Evolutionary conservation across 2,797 vertebrate genomes (phyloP), one percentile per base, ranked within the genome.

Genomic region (Austrolebias charrua): DNA sequence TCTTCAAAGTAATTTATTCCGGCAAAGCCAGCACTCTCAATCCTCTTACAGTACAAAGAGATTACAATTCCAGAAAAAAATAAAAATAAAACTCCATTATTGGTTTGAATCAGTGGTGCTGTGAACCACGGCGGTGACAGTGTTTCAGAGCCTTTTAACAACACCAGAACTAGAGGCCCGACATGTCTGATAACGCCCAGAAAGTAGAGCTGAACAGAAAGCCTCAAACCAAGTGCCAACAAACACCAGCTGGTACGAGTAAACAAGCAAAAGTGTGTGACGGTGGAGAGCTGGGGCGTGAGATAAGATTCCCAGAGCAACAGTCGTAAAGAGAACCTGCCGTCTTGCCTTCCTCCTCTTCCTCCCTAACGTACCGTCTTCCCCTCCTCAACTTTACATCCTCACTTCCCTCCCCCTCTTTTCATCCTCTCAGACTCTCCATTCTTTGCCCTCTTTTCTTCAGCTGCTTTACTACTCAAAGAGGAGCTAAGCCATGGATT

Each of bases 401-500:
- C 50, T 54, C 18, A 2, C 60, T 50, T 47, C 63, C 64, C 69
- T 66, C 56, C 66, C 10, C 56, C 59, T 57, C 46, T 55, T 63
- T 57, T 70, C 69, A 77, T 78, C 71, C 59, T 71, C 63, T 69
- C 63, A 12, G 31, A 57, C 49, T 68, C 45, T 45, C 51, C 61
- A 48, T 75, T 76, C 81, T 82, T 76, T 38, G 71, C 73, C 42
- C 57, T 62, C 47, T 55, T 76, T 68, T 77, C 73, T 84, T 86
- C 73, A 80, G 79, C 75, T 71, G 79, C 84, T 87, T 86, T 85
- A 71, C 80, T 71, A 76, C 78, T 81, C 76, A 86, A 82, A 83
- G 78, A 80, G 64, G 76, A 79, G 75, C 82, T 79, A 77, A 90
- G 82, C 74, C 59, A 63, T 70, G 62, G 82, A 84, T 82, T 88